Conservation (phyloP, 2,113 vertebrate species). For the Amphiprion ocellaris region DNA sequence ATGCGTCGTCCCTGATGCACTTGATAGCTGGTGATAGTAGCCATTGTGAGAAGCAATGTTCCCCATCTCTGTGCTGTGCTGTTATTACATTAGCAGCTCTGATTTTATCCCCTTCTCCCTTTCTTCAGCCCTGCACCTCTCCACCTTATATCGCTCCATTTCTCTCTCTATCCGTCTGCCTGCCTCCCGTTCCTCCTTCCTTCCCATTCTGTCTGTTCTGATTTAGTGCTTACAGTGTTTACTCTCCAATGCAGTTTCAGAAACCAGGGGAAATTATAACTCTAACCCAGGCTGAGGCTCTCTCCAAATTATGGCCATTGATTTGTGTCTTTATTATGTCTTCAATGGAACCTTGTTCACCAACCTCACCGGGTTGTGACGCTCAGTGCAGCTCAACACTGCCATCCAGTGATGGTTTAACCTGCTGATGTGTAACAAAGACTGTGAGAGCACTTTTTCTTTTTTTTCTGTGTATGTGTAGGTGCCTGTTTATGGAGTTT, state of each 20-base stretch:
- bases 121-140: conserved; percentile 36
- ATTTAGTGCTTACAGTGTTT: conserved; percentile 76
- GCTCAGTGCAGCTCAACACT: conserved; percentile 81
- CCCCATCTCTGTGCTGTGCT: conserved; percentile 70
- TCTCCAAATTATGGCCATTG: conserved; percentile 82
- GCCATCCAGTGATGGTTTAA: conserved; percentile 80
- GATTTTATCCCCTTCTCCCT: conserved; percentile 59
- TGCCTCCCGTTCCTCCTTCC: conserved; percentile 39
- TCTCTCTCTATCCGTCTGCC: conserved; percentile 33
- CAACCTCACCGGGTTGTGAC: conserved; percentile 8
- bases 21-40: conserved; percentile 74
- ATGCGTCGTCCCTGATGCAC: conserved; percentile 60
- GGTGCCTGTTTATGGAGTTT: neutral
- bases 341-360: conserved; percentile 68
- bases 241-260: conserved; percentile 68
- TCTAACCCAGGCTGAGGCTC: conserved; percentile 72
- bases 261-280: conserved; percentile 79
- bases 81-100: conserved; percentile 79
- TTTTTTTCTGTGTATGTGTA: conserved; percentile 12
- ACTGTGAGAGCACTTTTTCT: neutral
- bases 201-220: conserved; percentile 49
- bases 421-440: conserved; percentile 24
- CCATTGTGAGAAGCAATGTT: conserved; percentile 73
- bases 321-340: conserved; percentile 86
- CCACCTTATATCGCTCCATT: conserved; percentile 30